Percentiles rank a stretch among this genome's conserved stretches.
Conservation (phyloP, 2,888 invertebrate genomes). For the Hypomecis atomaria region DNA sequence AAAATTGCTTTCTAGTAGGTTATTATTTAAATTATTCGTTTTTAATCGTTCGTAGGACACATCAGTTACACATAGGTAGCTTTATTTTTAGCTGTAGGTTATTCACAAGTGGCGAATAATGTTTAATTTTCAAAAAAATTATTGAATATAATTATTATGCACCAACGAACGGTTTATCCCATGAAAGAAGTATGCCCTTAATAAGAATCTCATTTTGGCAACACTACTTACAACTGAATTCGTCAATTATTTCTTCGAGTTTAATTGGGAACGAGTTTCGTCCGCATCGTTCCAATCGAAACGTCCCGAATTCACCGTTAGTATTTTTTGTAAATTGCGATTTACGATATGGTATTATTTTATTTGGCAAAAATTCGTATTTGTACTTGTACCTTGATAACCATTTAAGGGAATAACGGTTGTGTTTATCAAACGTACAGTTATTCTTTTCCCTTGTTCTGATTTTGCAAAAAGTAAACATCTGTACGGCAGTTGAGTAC, state of each 20-base stretch:
- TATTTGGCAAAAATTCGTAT: neutral
- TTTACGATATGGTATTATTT: conserved; percentile 3
- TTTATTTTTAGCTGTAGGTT: no score
- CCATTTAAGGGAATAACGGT: neutral
- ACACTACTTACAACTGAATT: conserved; percentile 8
- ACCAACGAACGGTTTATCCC: no score
- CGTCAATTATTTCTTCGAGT: conserved; percentile 29
- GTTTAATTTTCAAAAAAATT: no score
- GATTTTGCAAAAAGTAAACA: neutral
- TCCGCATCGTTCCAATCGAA: neutral
- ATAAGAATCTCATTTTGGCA: conserved; percentile 29
- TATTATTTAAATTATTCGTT: no score
- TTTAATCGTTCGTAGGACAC: no score
- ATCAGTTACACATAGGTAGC: no score
- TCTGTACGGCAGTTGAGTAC: no score
- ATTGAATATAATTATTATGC: no score
- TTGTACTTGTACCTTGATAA: neutral
- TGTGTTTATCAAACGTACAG: neutral
- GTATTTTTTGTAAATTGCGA: neutral
- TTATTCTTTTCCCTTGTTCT: neutral
- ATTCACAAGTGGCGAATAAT: no score
- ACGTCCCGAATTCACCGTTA: conserved; percentile 14
- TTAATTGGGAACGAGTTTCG: conserved; percentile 28
- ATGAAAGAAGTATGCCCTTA: no score
- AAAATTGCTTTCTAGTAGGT: no score